phyloP scores from a whole-genome alignment of 2,888 invertebrate species.

The Phengaris arion region DNA sequence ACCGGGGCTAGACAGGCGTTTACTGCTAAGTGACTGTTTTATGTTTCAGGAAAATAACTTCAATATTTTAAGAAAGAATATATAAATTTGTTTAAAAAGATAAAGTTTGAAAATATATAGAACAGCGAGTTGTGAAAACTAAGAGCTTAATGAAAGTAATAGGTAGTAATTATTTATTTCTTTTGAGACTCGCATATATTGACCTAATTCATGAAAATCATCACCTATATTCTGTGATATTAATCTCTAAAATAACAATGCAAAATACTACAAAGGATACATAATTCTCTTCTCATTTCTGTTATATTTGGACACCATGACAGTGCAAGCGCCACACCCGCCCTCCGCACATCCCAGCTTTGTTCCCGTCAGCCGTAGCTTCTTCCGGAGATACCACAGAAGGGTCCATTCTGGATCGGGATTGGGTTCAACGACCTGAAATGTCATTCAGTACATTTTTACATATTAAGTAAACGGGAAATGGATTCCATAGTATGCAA shows the following conservation, averaged over 20 bases:
- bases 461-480: background rate
- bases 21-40: slow-evolving; percentile 84
- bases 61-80: background rate
- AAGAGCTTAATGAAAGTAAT: too few relatives aligned
- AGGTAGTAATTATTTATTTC: too few relatives aligned
- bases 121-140: too few relatives aligned
- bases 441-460: slow-evolving; percentile 17
- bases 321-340: slow-evolving; percentile 98
- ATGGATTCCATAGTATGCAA: background rate
- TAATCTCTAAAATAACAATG: too few relatives aligned
- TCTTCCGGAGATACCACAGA: slow-evolving; percentile 89
- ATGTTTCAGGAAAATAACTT: slow-evolving; percentile 29
- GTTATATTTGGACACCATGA: slow-evolving; percentile 92
- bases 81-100: background rate
- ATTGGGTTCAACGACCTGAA: slow-evolving; percentile 84
- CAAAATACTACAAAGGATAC: slow-evolving; percentile 63
- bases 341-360: slow-evolving; percentile 97
- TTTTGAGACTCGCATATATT: too few relatives aligned
- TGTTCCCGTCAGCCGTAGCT: slow-evolving; percentile 90
- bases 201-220: too few relatives aligned
- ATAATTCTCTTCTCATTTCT: slow-evolving; percentile 71
- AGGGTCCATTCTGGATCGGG: slow-evolving; percentile 94
- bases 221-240: background rate
- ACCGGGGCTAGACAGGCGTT: slow-evolving; percentile 92
- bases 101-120: background rate